Conservation (phyloP, 1,140 invertebrate genomes). For the Oscheius sp. region DNA sequence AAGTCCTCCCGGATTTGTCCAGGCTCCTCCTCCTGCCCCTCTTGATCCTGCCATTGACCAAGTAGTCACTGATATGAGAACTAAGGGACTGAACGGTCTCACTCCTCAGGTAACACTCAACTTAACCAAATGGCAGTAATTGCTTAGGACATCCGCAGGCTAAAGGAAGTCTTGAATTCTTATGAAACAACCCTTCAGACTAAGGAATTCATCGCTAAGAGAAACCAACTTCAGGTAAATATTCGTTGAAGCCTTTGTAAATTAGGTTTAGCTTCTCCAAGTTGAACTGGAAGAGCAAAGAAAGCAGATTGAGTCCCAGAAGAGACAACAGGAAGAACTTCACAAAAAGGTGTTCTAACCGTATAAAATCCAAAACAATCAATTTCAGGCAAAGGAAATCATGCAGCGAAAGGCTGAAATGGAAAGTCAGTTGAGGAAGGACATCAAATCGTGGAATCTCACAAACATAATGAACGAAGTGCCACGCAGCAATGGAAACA, state of each 20-base stretch:
- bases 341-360: slow-evolving; percentile 3
- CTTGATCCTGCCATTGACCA: slow-evolving; percentile 17
- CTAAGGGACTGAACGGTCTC: slow-evolving; percentile 13
- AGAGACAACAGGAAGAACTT: slow-evolving; percentile 21
- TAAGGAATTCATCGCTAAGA: slow-evolving; percentile 22
- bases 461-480: not conserved
- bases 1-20: slow-evolving; percentile 10
- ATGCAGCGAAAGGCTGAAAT: slow-evolving; percentile 10
- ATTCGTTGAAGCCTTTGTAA: not conserved
- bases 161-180: slow-evolving; percentile 23
- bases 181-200: slow-evolving; percentile 30
- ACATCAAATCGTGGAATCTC: slow-evolving; percentile 14
- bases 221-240: slow-evolving; percentile 5
- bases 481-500: not conserved
- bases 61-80: slow-evolving; percentile 16
- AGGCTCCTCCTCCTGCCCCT: not conserved
- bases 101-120: not conserved
- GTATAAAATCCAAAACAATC: not conserved
- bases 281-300: slow-evolving; percentile 26
- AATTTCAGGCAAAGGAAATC: slow-evolving; percentile 16
- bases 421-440: slow-evolving; percentile 12
- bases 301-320: slow-evolving; percentile 14
- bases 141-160: slow-evolving; percentile 15
- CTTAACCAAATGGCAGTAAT: not conserved
- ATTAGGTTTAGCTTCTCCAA: slow-evolving; percentile 23